phyloP scores from a whole-genome alignment of 1,140 invertebrate species.

The Littorina saxatilis region DNA sequence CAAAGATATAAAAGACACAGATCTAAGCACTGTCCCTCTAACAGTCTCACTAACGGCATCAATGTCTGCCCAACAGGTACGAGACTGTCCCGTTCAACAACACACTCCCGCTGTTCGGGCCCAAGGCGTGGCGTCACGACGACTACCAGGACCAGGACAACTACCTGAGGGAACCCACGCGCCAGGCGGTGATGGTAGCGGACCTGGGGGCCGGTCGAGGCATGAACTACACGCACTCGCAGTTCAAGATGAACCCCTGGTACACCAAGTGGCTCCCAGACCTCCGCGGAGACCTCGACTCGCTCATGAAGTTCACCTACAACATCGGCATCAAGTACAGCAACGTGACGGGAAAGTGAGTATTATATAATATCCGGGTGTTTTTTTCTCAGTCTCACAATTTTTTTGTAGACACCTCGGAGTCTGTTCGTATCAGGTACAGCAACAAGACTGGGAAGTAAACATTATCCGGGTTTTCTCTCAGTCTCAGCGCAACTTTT shows the following conservation, averaged over 20 bases:
- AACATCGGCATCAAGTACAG: slow-evolving; percentile 74
- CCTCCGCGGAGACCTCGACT: slow-evolving; percentile 45
- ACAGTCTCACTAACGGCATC: too few species aligned
- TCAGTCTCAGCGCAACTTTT: too few species aligned
- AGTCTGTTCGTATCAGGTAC: too few species aligned
- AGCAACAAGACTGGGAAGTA: too few species aligned
- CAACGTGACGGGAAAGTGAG: slow-evolving; percentile 86
- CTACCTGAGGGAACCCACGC: slow-evolving; percentile 71
- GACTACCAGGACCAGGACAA: slow-evolving; percentile 72
- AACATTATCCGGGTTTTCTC: too few species aligned
- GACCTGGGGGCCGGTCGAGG: slow-evolving; percentile 77
- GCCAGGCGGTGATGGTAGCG: slow-evolving; percentile 58
- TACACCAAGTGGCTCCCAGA: slow-evolving; percentile 59
- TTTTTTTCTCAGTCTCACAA: too few species aligned
- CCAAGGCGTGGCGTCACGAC: slow-evolving; percentile 84
- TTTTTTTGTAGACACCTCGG: too few species aligned
- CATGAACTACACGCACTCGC: slow-evolving; percentile 91
- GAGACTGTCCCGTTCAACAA: slow-evolving; percentile 96
- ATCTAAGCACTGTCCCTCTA: too few species aligned
- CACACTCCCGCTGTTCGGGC: slow-evolving; percentile 95
- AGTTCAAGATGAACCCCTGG: slow-evolving; percentile 89
- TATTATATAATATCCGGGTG: too few species aligned
- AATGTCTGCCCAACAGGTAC: slow-evolving; percentile 76
- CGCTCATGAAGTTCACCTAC: slow-evolving; percentile 61
- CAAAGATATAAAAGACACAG: too few species aligned